phyloP scores from a whole-genome alignment of 2,888 invertebrate genomes.

The Yponomeuta cagnagella region DNA sequence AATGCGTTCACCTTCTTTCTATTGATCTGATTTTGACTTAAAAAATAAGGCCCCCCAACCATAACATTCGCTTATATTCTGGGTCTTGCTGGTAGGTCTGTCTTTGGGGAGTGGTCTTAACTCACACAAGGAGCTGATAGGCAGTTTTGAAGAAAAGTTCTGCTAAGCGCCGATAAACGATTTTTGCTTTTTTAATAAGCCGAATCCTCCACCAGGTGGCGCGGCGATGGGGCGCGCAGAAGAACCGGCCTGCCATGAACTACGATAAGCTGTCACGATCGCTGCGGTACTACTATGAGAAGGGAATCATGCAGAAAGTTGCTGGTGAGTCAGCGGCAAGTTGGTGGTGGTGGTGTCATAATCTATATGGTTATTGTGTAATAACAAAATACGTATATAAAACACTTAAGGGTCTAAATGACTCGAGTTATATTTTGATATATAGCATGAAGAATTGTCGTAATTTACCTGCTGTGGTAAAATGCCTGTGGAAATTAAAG shows the following conservation, averaged over 20 bases:
- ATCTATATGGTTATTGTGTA: too few species aligned
- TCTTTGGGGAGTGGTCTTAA: not conserved
- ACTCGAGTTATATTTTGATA: not conserved
- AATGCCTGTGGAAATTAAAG: too few species aligned
- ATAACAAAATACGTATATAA: too few species aligned
- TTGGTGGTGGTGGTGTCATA: not conserved
- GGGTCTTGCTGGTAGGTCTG: not conserved
- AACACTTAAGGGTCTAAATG: not conserved
- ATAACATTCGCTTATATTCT: not conserved
- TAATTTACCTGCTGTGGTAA: too few species aligned
- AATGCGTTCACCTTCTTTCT: too few species aligned
- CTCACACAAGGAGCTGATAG: not conserved
- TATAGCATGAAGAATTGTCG: too few species aligned
- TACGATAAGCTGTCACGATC: constrained; percentile 96
- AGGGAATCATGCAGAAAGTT: constrained; percentile 99
- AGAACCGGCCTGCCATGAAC: constrained; percentile 98
- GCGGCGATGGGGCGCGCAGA: constrained; percentile 95
- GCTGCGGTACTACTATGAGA: constrained; percentile 96
- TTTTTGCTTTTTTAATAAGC: too few species aligned
- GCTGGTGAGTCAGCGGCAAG: constrained; percentile 74
- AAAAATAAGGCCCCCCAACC: too few species aligned
- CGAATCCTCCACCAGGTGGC: constrained; percentile 80
- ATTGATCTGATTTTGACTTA: too few species aligned
- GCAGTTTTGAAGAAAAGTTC: not conserved
- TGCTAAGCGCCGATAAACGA: too few species aligned